Conservation (phyloP, 1,140 invertebrate genomes). For the Scaptomyza graminum region DNA sequence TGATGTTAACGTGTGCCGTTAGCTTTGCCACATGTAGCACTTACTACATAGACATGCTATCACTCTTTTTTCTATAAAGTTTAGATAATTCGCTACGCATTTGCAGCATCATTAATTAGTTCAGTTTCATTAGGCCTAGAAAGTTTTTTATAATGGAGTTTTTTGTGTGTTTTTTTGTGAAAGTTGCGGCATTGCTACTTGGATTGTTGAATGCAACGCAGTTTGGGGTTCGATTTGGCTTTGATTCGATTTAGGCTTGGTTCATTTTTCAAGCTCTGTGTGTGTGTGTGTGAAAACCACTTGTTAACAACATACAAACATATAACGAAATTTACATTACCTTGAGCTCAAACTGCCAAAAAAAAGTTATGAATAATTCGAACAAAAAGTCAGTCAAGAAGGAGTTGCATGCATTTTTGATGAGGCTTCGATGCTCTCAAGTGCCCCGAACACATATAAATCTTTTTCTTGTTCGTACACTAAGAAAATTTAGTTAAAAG, state of each 20-base stretch:
- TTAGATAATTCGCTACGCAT: conserved; percentile 69
- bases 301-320: too few relatives aligned
- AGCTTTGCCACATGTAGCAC: conserved; percentile 21
- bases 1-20: neutral
- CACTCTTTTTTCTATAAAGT: conserved; percentile 23
- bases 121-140: conserved; percentile 52
- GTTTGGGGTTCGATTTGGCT: conserved; percentile 18
- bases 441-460: conserved; percentile 26
- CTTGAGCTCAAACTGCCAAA: conserved; percentile 77
- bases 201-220: conserved; percentile 18
- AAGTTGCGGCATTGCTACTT: conserved; percentile 41
- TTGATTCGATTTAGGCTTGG: conserved; percentile 30
- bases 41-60: conserved; percentile 45
- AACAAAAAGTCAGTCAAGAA: neutral
- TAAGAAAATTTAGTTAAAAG: neutral
- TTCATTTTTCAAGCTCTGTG: conserved; percentile 30
- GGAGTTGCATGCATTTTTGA: conserved; percentile 59
- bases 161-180: conserved; percentile 40
- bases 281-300: conserved; percentile 16
- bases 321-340: conserved; percentile 58
- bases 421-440: conserved; percentile 53
- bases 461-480: conserved; percentile 5
- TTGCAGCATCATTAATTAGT: conserved; percentile 71
- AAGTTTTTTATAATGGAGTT: conserved; percentile 45
- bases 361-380: neutral